phyloP scores from a whole-genome alignment of 2,113 vertebrate genomes.

The Coregonus clupeaformis region DNA sequence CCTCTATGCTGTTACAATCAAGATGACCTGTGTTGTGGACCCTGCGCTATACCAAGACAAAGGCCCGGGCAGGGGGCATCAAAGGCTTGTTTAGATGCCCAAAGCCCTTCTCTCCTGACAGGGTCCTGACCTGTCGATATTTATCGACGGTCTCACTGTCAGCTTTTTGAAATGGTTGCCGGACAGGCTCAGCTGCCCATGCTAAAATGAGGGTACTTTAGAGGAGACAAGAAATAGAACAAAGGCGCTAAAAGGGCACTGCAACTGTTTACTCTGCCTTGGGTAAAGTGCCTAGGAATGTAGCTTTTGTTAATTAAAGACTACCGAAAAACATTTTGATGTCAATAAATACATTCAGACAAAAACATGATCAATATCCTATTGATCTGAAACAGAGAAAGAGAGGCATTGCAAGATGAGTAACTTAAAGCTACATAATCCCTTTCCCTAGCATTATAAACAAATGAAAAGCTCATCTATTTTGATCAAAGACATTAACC shows the following conservation, averaged over 20 bases:
- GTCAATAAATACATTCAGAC: no score
- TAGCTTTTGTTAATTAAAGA: not conserved
- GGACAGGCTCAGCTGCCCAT: not conserved
- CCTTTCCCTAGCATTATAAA: not conserved
- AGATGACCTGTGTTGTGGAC: not conserved
- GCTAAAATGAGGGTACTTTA: conserved; percentile 1
- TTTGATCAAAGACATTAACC: no score
- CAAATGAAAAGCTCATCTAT: not conserved
- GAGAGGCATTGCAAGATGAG: no score
- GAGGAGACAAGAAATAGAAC: conserved; percentile 6
- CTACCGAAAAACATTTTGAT: no score
- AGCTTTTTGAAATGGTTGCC: conserved; percentile 18
- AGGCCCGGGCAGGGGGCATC: conserved; percentile 4
- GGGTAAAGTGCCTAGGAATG: not conserved
- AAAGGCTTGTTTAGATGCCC: conserved; percentile 10
- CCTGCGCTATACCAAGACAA: not conserved
- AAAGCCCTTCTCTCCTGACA: conserved; percentile 11
- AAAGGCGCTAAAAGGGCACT: not conserved
- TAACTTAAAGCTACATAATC: not conserved
- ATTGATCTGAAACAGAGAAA: no score
- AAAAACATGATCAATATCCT: no score
- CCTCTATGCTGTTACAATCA: not conserved
- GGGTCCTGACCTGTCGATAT: conserved; percentile 15
- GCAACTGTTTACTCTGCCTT: not conserved
- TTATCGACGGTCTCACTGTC: conserved; percentile 3